Conservation (phyloP, 2,113 vertebrate genomes). For the Vimba vimba region DNA sequence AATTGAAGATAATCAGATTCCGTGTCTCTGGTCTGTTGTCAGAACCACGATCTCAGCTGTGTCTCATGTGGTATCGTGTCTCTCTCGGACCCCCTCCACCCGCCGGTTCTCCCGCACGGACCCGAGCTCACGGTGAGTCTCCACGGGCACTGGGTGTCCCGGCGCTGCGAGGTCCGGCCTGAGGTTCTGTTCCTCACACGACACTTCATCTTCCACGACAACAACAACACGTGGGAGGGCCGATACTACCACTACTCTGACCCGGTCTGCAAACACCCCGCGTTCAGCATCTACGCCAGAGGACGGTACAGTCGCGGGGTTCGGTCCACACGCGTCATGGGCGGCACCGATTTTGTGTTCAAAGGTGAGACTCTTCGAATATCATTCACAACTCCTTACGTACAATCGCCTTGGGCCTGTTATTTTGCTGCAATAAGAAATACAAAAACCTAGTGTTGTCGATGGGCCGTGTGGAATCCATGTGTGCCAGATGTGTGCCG, state of each 20-base stretch:
- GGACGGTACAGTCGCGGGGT: constrained; percentile 91
- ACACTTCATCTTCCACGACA: constrained; percentile 94
- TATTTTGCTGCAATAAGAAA: no score
- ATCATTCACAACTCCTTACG: not conserved
- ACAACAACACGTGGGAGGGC: constrained; percentile 96
- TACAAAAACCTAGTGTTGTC: no score
- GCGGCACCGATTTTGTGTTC: constrained; percentile 93
- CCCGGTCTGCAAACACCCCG: constrained; percentile 93
- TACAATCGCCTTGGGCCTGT: no score
- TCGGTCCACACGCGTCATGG: constrained; percentile 86
- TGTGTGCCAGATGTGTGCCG: no score
- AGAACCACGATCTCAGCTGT: constrained; percentile 89
- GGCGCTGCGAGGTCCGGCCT: constrained; percentile 93
- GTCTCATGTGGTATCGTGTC: constrained; percentile 88
- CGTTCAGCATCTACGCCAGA: constrained; percentile 93
- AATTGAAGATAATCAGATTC: no score
- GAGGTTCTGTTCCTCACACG: constrained; percentile 96
- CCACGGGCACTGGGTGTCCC: constrained; percentile 95
- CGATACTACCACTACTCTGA: constrained; percentile 97
- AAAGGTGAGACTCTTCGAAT: constrained; percentile 79
- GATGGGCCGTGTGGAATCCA: no score
- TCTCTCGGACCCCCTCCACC: constrained; percentile 87
- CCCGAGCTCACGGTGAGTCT: constrained; percentile 80
- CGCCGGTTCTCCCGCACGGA: constrained; percentile 87
- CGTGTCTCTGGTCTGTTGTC: not conserved